phyloP scores from a whole-genome alignment of 2,797 vertebrate species.

The Dallia pectoralis region DNA sequence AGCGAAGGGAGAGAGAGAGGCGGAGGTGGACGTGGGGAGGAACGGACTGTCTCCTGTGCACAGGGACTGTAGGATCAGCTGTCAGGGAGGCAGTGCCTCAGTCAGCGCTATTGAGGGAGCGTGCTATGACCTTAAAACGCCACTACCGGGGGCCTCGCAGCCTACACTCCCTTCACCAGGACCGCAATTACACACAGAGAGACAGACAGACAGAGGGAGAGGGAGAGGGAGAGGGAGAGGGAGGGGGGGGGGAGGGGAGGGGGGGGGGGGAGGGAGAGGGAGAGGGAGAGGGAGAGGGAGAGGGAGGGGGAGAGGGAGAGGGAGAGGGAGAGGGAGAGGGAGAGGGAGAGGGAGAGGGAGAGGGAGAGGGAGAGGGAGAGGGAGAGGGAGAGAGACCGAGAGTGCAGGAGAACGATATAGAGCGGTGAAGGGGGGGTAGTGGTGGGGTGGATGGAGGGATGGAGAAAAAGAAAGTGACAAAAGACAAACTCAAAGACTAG shows the following conservation, averaged over 20 bases:
- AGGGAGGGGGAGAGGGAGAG: background rate
- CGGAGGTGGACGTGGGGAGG: conserved; percentile 68
- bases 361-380: no score
- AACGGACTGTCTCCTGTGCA: conserved; percentile 63
- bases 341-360: background rate
- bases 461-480: background rate
- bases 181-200: conserved; percentile 52
- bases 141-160: background rate
- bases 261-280: background rate
- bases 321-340: background rate
- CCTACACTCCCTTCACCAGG: background rate
- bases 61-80: conserved; percentile 86
- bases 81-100: conserved; percentile 75
- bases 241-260: conserved; percentile 51
- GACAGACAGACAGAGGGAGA: background rate
- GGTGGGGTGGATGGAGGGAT: background rate
- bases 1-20: conserved; percentile 75
- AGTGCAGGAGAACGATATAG: background rate
- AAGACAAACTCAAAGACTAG: conserved; percentile 8
- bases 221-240: conserved; percentile 49
- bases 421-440: no score
- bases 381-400: background rate
- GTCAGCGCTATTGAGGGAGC: conserved; percentile 80
- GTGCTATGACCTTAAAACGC: conserved; percentile 1
- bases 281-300: background rate